Base-by-base conservation (phyloP, 2,113 vertebrate species). In the Lamprologus callipterus region DNA sequence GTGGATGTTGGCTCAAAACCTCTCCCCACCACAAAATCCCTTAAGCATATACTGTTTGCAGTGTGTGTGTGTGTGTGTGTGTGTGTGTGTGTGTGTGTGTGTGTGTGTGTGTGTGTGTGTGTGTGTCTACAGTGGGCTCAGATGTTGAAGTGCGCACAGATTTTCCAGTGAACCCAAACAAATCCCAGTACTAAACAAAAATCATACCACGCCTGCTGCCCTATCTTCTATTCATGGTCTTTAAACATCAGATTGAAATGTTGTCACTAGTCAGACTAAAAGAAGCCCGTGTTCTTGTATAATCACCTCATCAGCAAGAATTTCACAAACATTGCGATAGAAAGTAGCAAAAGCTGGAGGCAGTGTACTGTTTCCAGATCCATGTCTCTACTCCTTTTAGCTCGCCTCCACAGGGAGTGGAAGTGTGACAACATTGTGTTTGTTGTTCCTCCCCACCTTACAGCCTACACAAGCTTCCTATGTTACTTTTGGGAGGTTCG, bases 221-320 rank as follows among this genome's bases (percentile, higher is more conserved):
- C 11, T 49, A 11, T 79, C 73, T 73, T 79, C 21, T 45, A 2
- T 19, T 79, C 60, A 73, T 60, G 4, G 7, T 42, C 55, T 70
- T 80, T 57, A 51, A 28, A 85, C 53, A 63, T n/a, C 31, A 35
- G 45, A 70, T 85, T 68, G 82, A 90, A 88, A 90, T 55, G 73
- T 82, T 68, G 86, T 35, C n/a, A 85, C 28, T 57, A 85, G 84
- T 88, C 85, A 84, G 58, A 89, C 87, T 85, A 78, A 94, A 90
- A 63, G 63, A 85, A 84, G 80, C 87, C 68, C 68, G 57, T 86
- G 53, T 86, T 88, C 80, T 51, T 84, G 53, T 89, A 90, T 91
- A 91, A 95, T 94, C 84, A 94, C 89, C 94, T 93, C 93, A 95
- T 95, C 95, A 94, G 91, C 91, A 87, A 55, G 68, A 89, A 93